Evolutionary conservation across 92 coral and sea anemone genomes (phyloP), one percentile per base, ranked within the genome.

Genomic region (Zoanthus gigantus): DNA sequence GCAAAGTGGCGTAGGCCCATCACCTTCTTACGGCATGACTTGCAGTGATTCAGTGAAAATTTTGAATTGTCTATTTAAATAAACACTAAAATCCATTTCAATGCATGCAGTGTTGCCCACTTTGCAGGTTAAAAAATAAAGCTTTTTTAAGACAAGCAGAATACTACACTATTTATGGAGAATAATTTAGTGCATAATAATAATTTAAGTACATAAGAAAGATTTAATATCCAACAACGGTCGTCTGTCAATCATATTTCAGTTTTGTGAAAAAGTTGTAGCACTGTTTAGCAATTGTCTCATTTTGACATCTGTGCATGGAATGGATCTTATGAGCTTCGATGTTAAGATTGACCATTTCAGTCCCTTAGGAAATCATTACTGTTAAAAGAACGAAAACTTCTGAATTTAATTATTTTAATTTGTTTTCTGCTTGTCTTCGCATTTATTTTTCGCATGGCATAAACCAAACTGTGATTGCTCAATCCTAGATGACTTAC

Each of bases 41-140:
- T 63, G 12, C 69, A 63, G 69, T 63, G 69, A 63, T 63, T 63
- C 10, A 5, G 10, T 50, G 69, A 63, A 67, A 67, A 67, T 3
- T 9, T 18, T 67, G 72, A 67, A 67, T 67, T 17, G 28, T 67
- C 72, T 18, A 18, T 50, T 50, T 50, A 50, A 17, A 17, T 67
- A 67, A 67, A 61, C 68, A 61, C 68, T 67, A 18, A 67, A 67
- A 67, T 18, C 68, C 68, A 61, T 61, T 61, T 13, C 72, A 67
- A 67, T 67, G 72, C 72, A 67, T 67, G 72, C 72, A 67, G 72
- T 67, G 30, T 67, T 67, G 30, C 72, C 72, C 72, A 67, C 72
- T 67, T 67, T 17, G 72, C 72, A 67, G 72, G 72, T 67, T 67
- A 67, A 18, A 67, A 67, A 67, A 67, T 61, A 61, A 61, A 67